Evolutionary conservation across 2,113 vertebrate species (phyloP).

Genomic region (Spheniscus mendiculus): DNA sequence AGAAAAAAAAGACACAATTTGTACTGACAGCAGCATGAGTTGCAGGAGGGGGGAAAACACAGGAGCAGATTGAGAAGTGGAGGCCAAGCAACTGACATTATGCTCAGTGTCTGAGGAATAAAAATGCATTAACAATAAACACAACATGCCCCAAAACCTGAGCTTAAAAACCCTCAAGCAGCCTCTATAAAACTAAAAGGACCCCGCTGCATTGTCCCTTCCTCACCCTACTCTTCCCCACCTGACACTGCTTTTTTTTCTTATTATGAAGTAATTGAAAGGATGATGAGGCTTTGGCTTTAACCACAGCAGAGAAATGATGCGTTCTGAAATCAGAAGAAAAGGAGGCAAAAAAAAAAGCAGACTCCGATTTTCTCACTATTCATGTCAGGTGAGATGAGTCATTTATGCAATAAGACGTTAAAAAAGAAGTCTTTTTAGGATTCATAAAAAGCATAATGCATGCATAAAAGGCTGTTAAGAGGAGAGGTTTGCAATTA

Average conservation of each 20-base stretch:
- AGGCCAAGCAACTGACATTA: background rate
- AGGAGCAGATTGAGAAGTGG: background rate
- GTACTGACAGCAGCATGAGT: background rate
- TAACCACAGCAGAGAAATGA: background rate
- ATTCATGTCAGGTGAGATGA: slow-evolving; percentile 36
- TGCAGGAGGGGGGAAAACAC: background rate
- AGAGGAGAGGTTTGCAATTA: slow-evolving; percentile 15
- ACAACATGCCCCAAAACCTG: background rate
- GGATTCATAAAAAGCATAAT: background rate
- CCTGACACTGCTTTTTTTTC: background rate
- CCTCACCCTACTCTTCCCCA: background rate
- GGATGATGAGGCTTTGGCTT: background rate
- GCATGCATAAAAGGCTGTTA: background rate
- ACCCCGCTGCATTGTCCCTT: background rate
- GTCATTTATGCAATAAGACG: background rate
- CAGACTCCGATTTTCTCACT: background rate
- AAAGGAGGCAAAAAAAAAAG: background rate
- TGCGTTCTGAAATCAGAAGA: background rate
- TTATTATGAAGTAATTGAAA: background rate
- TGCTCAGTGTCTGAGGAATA: background rate
- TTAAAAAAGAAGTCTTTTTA: background rate
- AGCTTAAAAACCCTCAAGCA: background rate
- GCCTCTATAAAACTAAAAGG: background rate
- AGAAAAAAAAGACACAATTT: background rate
- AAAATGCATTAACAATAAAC: background rate